phyloP scores from a whole-genome alignment of 2,113 vertebrate species.

The Psittacara wagleri region DNA sequence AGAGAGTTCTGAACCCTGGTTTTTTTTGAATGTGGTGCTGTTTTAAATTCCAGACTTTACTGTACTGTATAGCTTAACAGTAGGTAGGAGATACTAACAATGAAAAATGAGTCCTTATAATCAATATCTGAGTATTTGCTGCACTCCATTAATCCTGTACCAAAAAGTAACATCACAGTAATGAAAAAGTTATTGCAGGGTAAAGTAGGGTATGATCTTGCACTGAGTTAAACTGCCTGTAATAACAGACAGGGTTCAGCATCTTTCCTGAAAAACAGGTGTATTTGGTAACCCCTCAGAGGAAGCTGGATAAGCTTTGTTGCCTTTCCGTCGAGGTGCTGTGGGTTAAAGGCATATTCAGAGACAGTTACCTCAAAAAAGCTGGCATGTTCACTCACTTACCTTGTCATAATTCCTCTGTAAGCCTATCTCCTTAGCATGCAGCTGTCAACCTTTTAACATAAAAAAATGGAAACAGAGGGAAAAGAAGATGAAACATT shows the following conservation, averaged over 20 bases:
- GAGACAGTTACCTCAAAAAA: background rate
- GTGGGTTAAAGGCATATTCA: background rate
- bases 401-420: background rate
- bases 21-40: background rate
- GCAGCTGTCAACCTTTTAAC: background rate
- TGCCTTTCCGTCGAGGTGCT: background rate
- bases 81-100: background rate
- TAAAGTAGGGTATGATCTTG: background rate
- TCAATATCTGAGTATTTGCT: background rate
- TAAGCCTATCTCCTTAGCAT: background rate
- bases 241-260: background rate
- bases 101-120: slow-evolving; percentile 26
- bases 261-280: background rate
- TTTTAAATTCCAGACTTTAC: background rate
- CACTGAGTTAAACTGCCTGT: background rate
- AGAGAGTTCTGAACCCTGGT: background rate
- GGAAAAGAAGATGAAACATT: background rate
- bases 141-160: background rate
- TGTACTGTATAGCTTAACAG: background rate
- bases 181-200: background rate
- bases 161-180: background rate
- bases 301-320: background rate
- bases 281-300: background rate
- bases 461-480: background rate
- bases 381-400: background rate